These are phyloP conservation scores for Synergus umbraculus DNA, from an alignment of 2,888 invertebrate species.

Conservation along the genomic window DNA sequence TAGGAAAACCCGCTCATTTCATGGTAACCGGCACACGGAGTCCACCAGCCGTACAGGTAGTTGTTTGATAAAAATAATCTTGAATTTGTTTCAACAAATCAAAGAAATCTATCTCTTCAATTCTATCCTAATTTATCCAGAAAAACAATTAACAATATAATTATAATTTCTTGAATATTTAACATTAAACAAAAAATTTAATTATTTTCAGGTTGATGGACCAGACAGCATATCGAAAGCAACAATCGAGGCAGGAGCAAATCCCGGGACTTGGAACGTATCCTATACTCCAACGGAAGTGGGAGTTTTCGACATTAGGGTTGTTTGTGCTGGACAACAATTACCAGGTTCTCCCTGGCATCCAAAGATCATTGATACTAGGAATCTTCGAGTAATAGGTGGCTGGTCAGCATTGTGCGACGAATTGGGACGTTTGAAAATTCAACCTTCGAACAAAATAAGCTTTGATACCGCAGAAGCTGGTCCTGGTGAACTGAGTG, in stretches of 20 bases:
- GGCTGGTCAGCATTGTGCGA: slow-evolving; percentile 93
- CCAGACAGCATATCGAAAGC: slow-evolving; percentile 81
- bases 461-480: slow-evolving; percentile 93
- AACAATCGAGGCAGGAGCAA: slow-evolving; percentile 82
- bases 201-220: slow-evolving; percentile 78
- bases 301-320: slow-evolving; percentile 93
- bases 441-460: slow-evolving; percentile 84
- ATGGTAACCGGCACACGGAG: slow-evolving; percentile 74
- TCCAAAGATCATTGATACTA: slow-evolving; percentile 82
- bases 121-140: not conserved
- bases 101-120: slow-evolving; percentile 7
- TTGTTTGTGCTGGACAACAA: slow-evolving; percentile 82
- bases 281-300: slow-evolving; percentile 94
- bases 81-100: not conserved
- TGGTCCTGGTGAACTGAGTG: slow-evolving; percentile 90
- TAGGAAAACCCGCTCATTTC: slow-evolving; percentile 79
- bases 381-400: slow-evolving; percentile 81
- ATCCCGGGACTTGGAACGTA: slow-evolving; percentile 90
- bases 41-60: slow-evolving; percentile 74
- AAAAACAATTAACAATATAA: too few species aligned
- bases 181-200: not conserved
- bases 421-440: slow-evolving; percentile 84
- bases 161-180: not conserved
- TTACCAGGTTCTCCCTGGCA: slow-evolving; percentile 90
- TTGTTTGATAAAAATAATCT: slow-evolving; percentile 10